Base-by-base conservation (phyloP, 2,113 vertebrate genomes). In the Cochlearius cochlearius region DNA sequence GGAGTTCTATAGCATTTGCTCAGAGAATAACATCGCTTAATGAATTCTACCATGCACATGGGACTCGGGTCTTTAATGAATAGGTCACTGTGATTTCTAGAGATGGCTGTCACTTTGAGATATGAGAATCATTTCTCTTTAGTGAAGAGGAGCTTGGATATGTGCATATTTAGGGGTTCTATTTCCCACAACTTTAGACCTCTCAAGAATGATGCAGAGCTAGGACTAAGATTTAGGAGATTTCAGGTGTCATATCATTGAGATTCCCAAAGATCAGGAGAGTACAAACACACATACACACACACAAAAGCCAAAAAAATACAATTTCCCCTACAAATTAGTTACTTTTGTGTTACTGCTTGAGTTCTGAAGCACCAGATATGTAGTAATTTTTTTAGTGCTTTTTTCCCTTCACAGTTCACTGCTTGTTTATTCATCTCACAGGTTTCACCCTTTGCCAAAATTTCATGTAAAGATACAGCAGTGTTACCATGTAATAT, bases 91-190 rank as follows among this genome's bases (percentile, higher is more conserved):
- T 67, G 93, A 86, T 97, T 96, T 96, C 92, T 81, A 58, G 85
- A 96, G 94, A 96, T 92, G 76, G 56, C 85, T 97, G 92, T 94
- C 96, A 96, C 63, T 97, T 97, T 96, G 84, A 97, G 93, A 94
- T 88, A 92, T 95, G 95, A 96, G 90, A 95, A 86, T 94, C 71
- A 91, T 97, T 96, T 98, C 71, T 95, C 77, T 97, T 82, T 83
- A 80, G 91, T 77, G 49, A 94, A 96, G 80, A 96, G 49, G 88
- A 96, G 32, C 86, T 94, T 89, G 82, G 58, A 84, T 96, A 92
- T 92, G 90, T 91, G 95, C 76, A 95, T 95, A 96, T 86, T 81
- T 90, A 97, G 81, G 90, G 62, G 26, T 91, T 97, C 93, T 67
- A 55, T 97, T 85, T 94, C 86, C 9, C 36, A 79, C 55, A 95